Base-by-base conservation (phyloP, 2,113 vertebrate species). In the Mesitornis unicolor region DNA sequence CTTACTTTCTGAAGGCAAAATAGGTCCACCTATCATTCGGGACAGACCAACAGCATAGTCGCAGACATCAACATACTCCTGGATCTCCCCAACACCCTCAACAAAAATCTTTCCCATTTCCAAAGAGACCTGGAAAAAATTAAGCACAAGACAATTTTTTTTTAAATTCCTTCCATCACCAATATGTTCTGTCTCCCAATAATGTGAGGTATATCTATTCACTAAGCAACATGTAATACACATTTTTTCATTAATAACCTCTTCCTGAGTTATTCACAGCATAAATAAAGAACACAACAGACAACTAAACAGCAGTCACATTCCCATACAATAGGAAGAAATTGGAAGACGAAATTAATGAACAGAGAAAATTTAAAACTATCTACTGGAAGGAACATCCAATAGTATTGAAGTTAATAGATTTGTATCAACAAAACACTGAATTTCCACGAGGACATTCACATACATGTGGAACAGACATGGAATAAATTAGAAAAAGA, bases 101-200 rank as follows among this genome's bases (percentile, higher is more conserved):
- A 99, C 99, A 71, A 99, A 98, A 97, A 99, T 99, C 94, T 99
- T 99, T 8, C 99, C 99, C 99, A 99, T 99, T 98, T 99, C 99
- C 81, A 99, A 95, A 57, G 99, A 99, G 47, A 99, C 98, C 99
- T 99, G 92, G 92, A 84, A 97, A 94, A 93, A 78, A 94, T 54
- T 84, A 83, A 84, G 36, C 65, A 21, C 4, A 71, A 91, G 67
- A 64, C 7, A 75, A 56, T 42, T 48, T 53, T 60, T 45, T 5
- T 36, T 5, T 13, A n/a, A 78, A 20, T 42, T 11, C 28, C 13
- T 48, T 81, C 21, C 10, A 56, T 56, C 11, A 4, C 8, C 8
- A 70, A 42, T 7, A 45, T 9, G 35, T 65, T 87, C 76, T 57
- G 11, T 47, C 16, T 92, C 68, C 20, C 24, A 14, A 3, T 28